Evolutionary conservation across 1,140 invertebrate species (phyloP), one percentile per base, ranked within the genome.

Genomic region (Leptinotarsa lineolata): DNA sequence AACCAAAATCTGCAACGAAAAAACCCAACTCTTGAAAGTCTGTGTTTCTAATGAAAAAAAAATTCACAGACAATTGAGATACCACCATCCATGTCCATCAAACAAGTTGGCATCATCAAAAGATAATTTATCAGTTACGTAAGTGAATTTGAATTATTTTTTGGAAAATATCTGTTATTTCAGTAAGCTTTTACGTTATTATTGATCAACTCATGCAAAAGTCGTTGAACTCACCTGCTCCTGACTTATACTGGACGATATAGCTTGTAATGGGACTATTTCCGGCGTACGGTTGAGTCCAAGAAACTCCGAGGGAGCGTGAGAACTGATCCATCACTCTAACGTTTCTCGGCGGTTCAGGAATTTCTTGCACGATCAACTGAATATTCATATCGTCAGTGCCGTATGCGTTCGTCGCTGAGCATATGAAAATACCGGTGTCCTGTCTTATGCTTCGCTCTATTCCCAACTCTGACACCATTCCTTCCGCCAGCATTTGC

Each of bases 301-400:
- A 97, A 4, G 92, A 91, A 72, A 97, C 87, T 78, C 93, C 92
- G 67, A 95, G 90, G 39, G 90, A 89, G 81, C 93, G 84, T 76
- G 93, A 92, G 83, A 93, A 86, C 81, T 93, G 92, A 71, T 95
- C 93, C 72, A 92, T 91, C n/a, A 96, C 91, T 75, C 91, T 88
- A 61, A 96, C 89, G 82, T 95, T 94, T 81, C 92, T 91, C 15
- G 95, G 94, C 80, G 94, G 91, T 84, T 96, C 95, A 3, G 95
- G 95, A 22, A 92, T 95, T 86, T 91, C 96, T 91, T 97, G 95
- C 12, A 98, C 94, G 65, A 95, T 92, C 12, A 98, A 88, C 80
- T 95, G 93, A 82, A 97, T 95, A 22, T 91, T 92, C 89, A 96
- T 95, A 82, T 96, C 92, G 81, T 97, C 96, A 78, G 93, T 91